Percentiles rank a stretch among this genome's conserved stretches.
Evolutionary conservation across 1,140 invertebrate genomes (phyloP).

Genomic region (Alviniconcha marisindica): DNA sequence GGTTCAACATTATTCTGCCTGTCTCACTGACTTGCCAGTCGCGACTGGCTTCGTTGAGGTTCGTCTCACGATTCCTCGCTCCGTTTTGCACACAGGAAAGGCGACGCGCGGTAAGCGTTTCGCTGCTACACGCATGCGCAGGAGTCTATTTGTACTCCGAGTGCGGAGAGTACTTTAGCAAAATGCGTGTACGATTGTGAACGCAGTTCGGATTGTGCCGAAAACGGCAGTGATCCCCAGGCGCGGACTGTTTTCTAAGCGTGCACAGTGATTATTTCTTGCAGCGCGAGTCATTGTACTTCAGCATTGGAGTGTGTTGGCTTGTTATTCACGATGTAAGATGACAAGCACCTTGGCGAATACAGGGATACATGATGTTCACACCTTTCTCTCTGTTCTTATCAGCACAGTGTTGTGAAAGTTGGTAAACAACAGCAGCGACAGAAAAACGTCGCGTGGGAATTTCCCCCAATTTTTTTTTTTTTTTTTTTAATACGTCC

Average conservation of each 20-base stretch:
- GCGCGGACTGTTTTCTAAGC: background rate
- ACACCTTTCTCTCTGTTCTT: background rate
- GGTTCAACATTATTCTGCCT: background rate
- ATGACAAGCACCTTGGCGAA: no score
- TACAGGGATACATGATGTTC: no score
- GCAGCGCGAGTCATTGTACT: no score
- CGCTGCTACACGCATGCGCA: conserved; percentile 24
- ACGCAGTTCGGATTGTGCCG: background rate
- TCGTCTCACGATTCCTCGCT: conserved; percentile 6
- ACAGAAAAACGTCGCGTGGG: background rate
- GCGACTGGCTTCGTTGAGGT: background rate
- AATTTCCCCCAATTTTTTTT: background rate
- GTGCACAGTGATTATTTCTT: background rate
- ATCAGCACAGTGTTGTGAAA: background rate
- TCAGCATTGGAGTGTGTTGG: background rate
- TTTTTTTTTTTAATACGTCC: background rate
- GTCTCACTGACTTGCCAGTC: background rate
- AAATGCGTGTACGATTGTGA: background rate
- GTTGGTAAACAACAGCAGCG: conserved; percentile 18
- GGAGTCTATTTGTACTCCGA: conserved; percentile 14
- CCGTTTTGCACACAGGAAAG: conserved; percentile 29
- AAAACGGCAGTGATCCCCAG: background rate
- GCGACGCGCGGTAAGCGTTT: conserved; percentile 22
- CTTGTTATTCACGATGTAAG: background rate
- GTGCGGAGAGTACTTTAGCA: background rate